Percentiles rank a stretch among this genome's conserved stretches.
phyloP scores from a whole-genome alignment of 2,797 vertebrate species.

The Notolepis coatsorum region DNA sequence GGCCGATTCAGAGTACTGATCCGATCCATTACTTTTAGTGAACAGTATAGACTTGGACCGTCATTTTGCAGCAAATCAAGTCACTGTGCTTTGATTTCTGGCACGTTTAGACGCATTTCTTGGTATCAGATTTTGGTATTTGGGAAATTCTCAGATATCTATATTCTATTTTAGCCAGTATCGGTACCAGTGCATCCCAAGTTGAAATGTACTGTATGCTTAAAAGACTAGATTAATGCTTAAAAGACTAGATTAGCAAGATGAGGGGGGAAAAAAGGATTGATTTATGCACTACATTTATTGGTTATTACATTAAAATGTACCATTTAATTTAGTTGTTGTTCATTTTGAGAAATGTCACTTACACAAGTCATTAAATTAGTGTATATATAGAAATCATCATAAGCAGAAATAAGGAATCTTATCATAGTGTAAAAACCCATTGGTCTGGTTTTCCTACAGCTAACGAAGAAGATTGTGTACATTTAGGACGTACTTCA shows the following conservation, averaged over 20 bases:
- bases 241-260: neutral
- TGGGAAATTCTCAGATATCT: too few species aligned
- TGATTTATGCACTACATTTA: neutral
- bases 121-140: too few species aligned
- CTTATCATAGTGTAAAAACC: neutral
- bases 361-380: neutral
- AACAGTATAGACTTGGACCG: too few species aligned
- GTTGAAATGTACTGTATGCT: too few species aligned
- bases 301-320: neutral
- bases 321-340: neutral
- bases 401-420: neutral
- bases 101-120: too few species aligned
- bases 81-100: too few species aligned
- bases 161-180: too few species aligned
- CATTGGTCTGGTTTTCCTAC: neutral
- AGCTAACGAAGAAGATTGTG: neutral
- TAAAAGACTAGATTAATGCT: neutral
- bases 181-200: too few species aligned
- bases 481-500: neutral
- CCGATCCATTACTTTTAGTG: too few species aligned
- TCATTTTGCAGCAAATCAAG: too few species aligned
- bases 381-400: too few species aligned
- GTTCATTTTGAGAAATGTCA: neutral
- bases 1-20: too few species aligned
- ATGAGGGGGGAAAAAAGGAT: neutral